Percentiles rank a stretch among this genome's conserved stretches.
phyloP scores from a whole-genome alignment of 2,888 invertebrate genomes.

The Hypselothyrea guttata region DNA sequence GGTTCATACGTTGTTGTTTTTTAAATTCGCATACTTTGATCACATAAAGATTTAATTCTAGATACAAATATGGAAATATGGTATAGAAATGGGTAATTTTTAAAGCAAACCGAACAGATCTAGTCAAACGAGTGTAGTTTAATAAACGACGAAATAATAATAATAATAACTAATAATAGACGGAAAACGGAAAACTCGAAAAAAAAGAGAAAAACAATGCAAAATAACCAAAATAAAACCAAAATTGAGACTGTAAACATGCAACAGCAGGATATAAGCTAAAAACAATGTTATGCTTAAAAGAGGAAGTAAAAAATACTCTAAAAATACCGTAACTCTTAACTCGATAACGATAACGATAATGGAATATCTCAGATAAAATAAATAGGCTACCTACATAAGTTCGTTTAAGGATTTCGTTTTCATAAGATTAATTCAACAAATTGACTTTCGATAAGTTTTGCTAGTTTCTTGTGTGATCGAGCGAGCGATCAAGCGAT shows the following conservation, averaged over 20 bases:
- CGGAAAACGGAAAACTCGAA: slow-evolving; percentile 40
- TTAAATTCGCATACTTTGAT: slow-evolving; percentile 27
- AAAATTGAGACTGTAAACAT: slow-evolving; percentile 73
- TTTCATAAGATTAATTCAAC: slow-evolving; percentile 12
- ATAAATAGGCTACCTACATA: slow-evolving; percentile 70
- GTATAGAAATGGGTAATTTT: slow-evolving; percentile 60
- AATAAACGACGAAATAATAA: slow-evolving; percentile 34
- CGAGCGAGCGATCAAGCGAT: not conserved
- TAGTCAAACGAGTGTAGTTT: slow-evolving; percentile 61
- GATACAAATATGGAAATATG: slow-evolving; percentile 36
- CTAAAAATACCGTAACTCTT: slow-evolving; percentile 27
- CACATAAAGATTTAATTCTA: slow-evolving; percentile 27
- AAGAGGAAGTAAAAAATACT: slow-evolving; percentile 18
- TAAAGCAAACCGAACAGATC: slow-evolving; percentile 43
- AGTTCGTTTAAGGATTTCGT: slow-evolving; percentile 65
- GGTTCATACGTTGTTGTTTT: slow-evolving; percentile 20
- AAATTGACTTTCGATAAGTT: slow-evolving; percentile 15
- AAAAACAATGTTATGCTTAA: slow-evolving; percentile 43
- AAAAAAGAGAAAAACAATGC: slow-evolving; percentile 67
- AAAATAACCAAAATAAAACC: slow-evolving; percentile 65
- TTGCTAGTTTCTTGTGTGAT: too few relatives aligned
- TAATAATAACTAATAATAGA: slow-evolving; percentile 50
- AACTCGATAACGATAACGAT: slow-evolving; percentile 36
- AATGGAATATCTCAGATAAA: slow-evolving; percentile 56
- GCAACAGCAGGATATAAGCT: slow-evolving; percentile 52